phyloP scores from a whole-genome alignment of 2,888 invertebrate genomes.

The Rugalucina vietnamica region DNA sequence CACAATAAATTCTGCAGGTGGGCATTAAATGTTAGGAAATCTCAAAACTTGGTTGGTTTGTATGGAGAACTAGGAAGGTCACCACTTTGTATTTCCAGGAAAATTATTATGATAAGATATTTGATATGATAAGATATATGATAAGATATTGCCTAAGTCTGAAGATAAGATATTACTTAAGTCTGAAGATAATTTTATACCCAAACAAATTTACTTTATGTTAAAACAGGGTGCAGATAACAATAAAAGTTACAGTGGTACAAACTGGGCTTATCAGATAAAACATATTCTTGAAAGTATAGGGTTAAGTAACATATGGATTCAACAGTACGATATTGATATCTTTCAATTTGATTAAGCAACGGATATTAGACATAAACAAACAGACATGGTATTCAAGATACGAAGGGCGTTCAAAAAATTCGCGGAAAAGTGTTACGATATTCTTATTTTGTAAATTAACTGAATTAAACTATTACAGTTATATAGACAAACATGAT shows the following conservation, averaged over 20 bases:
- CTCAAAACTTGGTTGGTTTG: not conserved
- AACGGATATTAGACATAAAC: not conserved
- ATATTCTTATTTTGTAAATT: too few relatives aligned
- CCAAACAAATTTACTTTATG: not conserved
- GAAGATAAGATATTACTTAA: not conserved
- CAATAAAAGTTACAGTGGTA: not conserved
- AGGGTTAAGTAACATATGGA: not conserved
- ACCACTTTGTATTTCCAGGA: not conserved
- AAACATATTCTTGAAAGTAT: not conserved
- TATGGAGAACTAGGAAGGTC: constrained; percentile 1
- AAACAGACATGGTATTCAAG: not conserved
- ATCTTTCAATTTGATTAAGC: not conserved
- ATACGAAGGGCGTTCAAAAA: too few relatives aligned
- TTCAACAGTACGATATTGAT: not conserved
- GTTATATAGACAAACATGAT: too few relatives aligned
- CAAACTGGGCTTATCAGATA: not conserved
- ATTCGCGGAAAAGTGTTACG: too few relatives aligned
- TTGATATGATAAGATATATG: not conserved
- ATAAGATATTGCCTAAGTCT: not conserved
- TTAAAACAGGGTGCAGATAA: not conserved
- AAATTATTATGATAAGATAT: not conserved
- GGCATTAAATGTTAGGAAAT: not conserved
- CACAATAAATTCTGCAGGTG: not conserved
- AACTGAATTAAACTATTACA: too few relatives aligned
- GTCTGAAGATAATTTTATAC: not conserved